These are phyloP conservation scores for Synodontis membranacea DNA, from an alignment of 2,113 vertebrate species.

Conservation along the genomic window DNA sequence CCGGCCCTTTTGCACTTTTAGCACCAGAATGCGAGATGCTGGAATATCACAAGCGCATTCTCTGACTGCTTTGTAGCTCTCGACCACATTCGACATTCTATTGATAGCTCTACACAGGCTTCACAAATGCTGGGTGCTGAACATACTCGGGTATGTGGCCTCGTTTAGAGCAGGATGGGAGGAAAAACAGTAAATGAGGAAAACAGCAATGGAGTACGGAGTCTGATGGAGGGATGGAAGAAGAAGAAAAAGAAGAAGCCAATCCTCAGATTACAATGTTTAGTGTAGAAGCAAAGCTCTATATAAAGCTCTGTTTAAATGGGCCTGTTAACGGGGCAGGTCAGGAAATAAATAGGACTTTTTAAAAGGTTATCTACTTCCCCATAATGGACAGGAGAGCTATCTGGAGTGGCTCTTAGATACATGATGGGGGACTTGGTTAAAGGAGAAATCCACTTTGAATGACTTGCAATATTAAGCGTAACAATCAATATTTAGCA, in stretches of 20 bases:
- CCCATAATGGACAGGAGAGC: conserved; percentile 54
- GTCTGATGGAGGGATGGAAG: conserved; percentile 2
- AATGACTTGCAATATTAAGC: background rate
- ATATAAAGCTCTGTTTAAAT: conserved; percentile 54
- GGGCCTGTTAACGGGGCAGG: conserved; percentile 51
- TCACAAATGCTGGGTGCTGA: conserved; percentile 49
- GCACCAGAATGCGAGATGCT: conserved; percentile 64
- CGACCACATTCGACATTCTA: conserved; percentile 65
- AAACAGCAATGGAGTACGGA: conserved; percentile 1
- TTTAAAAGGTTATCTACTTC: conserved; percentile 57
- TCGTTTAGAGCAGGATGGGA: background rate
- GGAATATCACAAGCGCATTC: conserved; percentile 60
- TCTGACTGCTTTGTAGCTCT: conserved; percentile 63
- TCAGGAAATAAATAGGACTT: conserved; percentile 41
- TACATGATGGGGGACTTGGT: conserved; percentile 37
- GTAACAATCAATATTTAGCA: background rate
- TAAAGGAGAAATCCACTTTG: background rate
- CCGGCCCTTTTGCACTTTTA: conserved; percentile 60
- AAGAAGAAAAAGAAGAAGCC: too few relatives aligned
- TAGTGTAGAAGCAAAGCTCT: conserved; percentile 46
- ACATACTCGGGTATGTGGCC: conserved; percentile 13
- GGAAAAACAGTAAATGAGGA: background rate
- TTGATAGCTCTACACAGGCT: conserved; percentile 57
- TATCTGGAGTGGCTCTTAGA: conserved; percentile 63
- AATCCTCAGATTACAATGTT: conserved; percentile 31